phyloP scores from a whole-genome alignment of 2,888 invertebrate genomes.

The Eupithecia inturbata region DNA sequence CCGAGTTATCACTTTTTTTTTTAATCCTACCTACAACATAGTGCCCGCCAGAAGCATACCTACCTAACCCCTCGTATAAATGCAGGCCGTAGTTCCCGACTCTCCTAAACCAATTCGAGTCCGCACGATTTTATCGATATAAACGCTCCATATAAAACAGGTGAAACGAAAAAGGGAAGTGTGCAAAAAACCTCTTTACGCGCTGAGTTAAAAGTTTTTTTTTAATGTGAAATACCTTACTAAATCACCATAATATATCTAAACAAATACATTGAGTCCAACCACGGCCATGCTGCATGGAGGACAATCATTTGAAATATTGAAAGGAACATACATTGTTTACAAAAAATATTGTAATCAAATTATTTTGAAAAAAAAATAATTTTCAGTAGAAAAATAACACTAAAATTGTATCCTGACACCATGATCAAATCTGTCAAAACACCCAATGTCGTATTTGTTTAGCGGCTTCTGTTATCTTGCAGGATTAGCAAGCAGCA shows the following conservation, averaged over 20 bases:
- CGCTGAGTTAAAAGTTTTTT: constrained; percentile 1
- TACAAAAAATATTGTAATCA: too few species aligned
- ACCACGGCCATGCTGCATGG: background rate
- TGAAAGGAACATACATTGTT: too few species aligned
- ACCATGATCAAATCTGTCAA: too few species aligned
- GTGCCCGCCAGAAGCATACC: constrained; percentile 45
- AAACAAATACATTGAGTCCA: background rate
- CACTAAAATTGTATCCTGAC: too few species aligned
- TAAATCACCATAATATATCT: background rate
- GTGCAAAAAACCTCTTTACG: constrained; percentile 45
- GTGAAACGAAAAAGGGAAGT: constrained; percentile 72
- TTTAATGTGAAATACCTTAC: background rate
- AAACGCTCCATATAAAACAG: constrained; percentile 77
- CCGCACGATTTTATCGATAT: constrained; percentile 76
- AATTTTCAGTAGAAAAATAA: too few species aligned
- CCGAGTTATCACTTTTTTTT: background rate
- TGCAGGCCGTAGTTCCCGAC: constrained; percentile 58
- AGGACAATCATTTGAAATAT: background rate
- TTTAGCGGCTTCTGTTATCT: too few species aligned
- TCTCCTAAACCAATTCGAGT: constrained; percentile 69
- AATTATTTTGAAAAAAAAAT: too few species aligned
- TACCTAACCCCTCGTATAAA: constrained; percentile 44
- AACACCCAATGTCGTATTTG: too few species aligned
- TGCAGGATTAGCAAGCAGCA: too few species aligned
- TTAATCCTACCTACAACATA: background rate